phyloP scores from a whole-genome alignment of 2,797 vertebrate genomes.

The Onychomys torridus region DNA sequence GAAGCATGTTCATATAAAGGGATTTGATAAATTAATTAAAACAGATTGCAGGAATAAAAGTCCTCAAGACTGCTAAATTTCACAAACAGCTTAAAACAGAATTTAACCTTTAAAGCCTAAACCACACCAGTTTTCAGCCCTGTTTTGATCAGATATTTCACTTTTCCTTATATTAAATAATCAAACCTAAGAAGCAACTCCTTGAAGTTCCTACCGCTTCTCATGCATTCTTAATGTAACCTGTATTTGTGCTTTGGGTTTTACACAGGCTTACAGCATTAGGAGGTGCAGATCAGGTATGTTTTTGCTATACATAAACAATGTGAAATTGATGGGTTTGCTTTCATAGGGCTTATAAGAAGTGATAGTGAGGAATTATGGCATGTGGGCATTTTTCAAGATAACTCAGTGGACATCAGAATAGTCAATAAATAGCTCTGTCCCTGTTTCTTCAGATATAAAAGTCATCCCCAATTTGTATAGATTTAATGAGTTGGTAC shows the following conservation, averaged over 20 bases:
- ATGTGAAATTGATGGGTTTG: not conserved
- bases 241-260: not conserved
- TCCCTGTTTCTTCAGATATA: not conserved
- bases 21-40: slow-evolving; percentile 77
- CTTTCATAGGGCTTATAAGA: not conserved
- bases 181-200: not conserved
- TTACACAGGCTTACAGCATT: not conserved
- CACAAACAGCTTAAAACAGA: slow-evolving; percentile 63
- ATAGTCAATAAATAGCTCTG: not conserved
- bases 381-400: not conserved
- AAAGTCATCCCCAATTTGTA: not conserved
- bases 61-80: slow-evolving; percentile 61
- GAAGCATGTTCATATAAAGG: slow-evolving; percentile 59
- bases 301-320: not conserved
- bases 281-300: not conserved
- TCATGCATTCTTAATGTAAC: not conserved
- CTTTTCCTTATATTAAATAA: slow-evolving; percentile 58
- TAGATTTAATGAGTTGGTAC: not conserved
- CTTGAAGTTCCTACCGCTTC: not conserved
- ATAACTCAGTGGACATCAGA: not conserved
- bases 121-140: slow-evolving; percentile 65
- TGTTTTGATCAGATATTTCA: slow-evolving; percentile 64
- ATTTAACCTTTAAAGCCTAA: slow-evolving; percentile 66
- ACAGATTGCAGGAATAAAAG: slow-evolving; percentile 68
- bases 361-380: not conserved